Percentiles rank a stretch among this genome's conserved stretches.
phyloP scores from a whole-genome alignment of 2,113 vertebrate genomes.

The Lepus americanus region DNA sequence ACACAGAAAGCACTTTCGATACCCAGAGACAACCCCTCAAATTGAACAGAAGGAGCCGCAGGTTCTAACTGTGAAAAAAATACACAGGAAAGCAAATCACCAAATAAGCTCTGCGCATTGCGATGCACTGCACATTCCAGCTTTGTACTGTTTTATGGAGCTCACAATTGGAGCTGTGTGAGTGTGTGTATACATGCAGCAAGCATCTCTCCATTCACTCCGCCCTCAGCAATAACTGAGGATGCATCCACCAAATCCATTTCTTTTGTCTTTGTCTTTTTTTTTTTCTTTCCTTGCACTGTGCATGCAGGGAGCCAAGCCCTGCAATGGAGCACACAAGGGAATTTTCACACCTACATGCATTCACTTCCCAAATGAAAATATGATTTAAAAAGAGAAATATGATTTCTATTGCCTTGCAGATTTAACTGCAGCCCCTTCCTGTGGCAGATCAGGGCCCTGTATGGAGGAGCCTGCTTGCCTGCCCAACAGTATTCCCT shows the following conservation, averaged over 20 bases:
- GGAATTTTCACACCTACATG: background rate
- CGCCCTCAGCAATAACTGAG: background rate
- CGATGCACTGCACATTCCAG: background rate
- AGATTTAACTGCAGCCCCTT: background rate
- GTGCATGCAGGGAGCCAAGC: background rate
- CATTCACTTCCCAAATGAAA: constrained; percentile 40
- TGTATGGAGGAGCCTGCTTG: background rate
- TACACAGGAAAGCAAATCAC: background rate
- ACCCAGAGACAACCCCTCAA: background rate
- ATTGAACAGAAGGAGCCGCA: background rate
- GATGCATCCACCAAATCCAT: background rate
- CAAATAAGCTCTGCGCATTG: background rate
- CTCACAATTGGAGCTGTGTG: too few species aligned
- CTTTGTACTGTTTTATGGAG: background rate
- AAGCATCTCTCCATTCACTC: background rate
- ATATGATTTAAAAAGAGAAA: constrained; percentile 5
- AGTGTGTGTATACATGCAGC: rapidly evolving
- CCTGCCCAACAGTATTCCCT: background rate
- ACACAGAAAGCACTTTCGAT: background rate
- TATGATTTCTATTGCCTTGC: background rate
- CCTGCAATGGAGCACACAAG: background rate
- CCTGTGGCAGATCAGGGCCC: background rate
- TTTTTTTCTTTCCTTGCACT: background rate
- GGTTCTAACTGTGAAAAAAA: background rate
- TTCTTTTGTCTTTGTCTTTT: background rate